Base-by-base conservation (phyloP, 2,888 invertebrate genomes). In the Cephus nigrinus region DNA sequence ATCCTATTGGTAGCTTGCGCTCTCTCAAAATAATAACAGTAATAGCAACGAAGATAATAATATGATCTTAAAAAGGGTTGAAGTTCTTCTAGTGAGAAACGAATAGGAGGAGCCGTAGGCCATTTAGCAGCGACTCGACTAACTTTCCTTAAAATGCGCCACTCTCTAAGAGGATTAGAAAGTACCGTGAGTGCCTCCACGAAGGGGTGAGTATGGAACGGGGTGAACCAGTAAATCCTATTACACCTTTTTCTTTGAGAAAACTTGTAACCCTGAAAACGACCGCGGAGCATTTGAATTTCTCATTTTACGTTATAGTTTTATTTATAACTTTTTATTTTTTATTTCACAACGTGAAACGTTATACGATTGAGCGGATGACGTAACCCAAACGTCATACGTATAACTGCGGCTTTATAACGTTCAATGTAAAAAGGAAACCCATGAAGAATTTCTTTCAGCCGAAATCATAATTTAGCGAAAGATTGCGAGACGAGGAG, bases 71-170 rank as follows among this genome's bases (percentile, higher is more conserved):
- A 15, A 23, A 5, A 55, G 23, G 9, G 23, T 55, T 55, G 23
- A 23, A 55, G 23, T 23, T 35, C 69, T 76, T 76, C 68, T 69
- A 69, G 23, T 74, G 40, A 35, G 35, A 68, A 74, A 55, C 23
- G 68, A 31, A 68, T 40, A 74, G 68, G 35, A 73, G 74, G 34
- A 74, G 69, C 73, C 74, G 68, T 73, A 76, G 73, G 74, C 74
- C 74, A 74, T 68, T 76, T 76, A 76, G 76, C 74, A 35, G 68
- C 40, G 68, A 76, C 73, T 76, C 68, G 32, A 76, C 55, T 76
- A 76, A 76, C 73, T 76, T 74, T 74, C 73, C 76, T 73, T 11
- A 74, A 76, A 76, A 74, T 74, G 31, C 69, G 55, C 55, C 23
- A 23, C 55, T 55, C 55, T 55, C 23, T 55, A 55, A 55, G 55